Evolutionary conservation across 64 coral and sea anemone genomes (phyloP), one percentile per base, ranked within the genome.

Genomic region (Trachythela sp.): DNA sequence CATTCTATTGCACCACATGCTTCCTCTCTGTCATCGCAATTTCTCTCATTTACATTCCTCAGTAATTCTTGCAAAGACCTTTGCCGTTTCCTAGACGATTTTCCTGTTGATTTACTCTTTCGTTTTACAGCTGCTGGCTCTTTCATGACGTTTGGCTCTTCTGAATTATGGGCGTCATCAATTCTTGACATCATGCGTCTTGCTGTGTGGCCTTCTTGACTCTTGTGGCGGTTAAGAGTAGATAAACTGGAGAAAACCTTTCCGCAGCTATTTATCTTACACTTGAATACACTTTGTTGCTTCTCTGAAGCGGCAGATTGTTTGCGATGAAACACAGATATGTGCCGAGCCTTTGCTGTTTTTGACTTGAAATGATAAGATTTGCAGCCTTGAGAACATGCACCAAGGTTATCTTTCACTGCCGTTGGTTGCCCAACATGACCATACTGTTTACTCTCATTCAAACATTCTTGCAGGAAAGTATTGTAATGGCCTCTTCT

Each of bases 221-320:
- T 59, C 54, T 59, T 59, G 54, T 22, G 54, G 54, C 54, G 54
- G 24, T 59, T 59, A 59, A 59, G 54, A 59, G 54, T 59, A 59
- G 54, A 59, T 59, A 59, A 59, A 59, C 54, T 59, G 54, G 54
- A 59, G 54, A 59, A 59, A 59, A 59, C 54, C 24, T 59, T 59
- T 59, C 54, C 54, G 24, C 54, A 59, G 54, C 54, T 13, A 59
- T 22, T 59, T 59, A 59, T n/a, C 24, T 59, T 59, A 59, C 54
- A 59, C 54, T 59, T 59, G 54, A 59, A 59, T 59, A 45, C 42
- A 45, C 11, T 45, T 45, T 45, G 42, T 45, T 45, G 42, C 42
- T 45, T 45, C 42, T 11, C 42, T 45, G 42, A 45, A 45, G 11
- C 42, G 42, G 11, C 11, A 45, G 42, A 45, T 45, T 45, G 4